phyloP scores from a whole-genome alignment of 2,888 invertebrate genomes.

The Amiota minor region DNA sequence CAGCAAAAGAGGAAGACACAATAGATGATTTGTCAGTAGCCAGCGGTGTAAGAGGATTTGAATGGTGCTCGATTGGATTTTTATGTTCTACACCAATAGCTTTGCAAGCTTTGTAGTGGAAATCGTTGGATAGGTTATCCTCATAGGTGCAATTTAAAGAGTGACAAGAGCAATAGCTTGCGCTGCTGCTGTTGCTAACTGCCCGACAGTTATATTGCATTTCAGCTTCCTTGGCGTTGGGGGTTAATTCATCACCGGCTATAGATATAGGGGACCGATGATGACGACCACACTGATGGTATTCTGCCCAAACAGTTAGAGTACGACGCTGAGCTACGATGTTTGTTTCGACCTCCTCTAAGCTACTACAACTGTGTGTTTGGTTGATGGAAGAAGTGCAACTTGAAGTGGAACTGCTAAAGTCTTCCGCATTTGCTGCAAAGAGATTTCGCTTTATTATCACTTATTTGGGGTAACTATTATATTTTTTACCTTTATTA shows the following conservation, averaged over 20 bases:
- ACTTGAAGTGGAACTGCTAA: slow-evolving; percentile 67
- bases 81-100: slow-evolving; percentile 51
- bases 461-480: slow-evolving; percentile 69
- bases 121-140: slow-evolving; percentile 50
- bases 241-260: slow-evolving; percentile 42
- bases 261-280: slow-evolving; percentile 43
- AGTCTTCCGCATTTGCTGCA: slow-evolving; percentile 56
- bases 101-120: slow-evolving; percentile 58
- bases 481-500: no score
- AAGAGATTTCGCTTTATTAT: slow-evolving; percentile 69
- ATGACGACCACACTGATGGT: slow-evolving; percentile 55
- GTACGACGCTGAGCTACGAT: slow-evolving; percentile 53
- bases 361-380: slow-evolving; percentile 67
- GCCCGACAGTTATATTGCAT: neutral
- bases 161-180: slow-evolving; percentile 70
- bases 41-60: slow-evolving; percentile 64
- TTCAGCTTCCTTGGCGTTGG: slow-evolving; percentile 26
- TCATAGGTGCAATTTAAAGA: slow-evolving; percentile 56
- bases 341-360: slow-evolving; percentile 51
- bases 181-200: slow-evolving; percentile 60
- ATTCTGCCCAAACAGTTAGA: slow-evolving; percentile 62
- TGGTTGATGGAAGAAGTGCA: slow-evolving; percentile 66
- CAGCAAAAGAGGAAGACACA: slow-evolving; percentile 46
- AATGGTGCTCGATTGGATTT: slow-evolving; percentile 47
- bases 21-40: slow-evolving; percentile 57